Conservation (phyloP, 2,113 vertebrate genomes). For the Semnornis frantzii region DNA sequence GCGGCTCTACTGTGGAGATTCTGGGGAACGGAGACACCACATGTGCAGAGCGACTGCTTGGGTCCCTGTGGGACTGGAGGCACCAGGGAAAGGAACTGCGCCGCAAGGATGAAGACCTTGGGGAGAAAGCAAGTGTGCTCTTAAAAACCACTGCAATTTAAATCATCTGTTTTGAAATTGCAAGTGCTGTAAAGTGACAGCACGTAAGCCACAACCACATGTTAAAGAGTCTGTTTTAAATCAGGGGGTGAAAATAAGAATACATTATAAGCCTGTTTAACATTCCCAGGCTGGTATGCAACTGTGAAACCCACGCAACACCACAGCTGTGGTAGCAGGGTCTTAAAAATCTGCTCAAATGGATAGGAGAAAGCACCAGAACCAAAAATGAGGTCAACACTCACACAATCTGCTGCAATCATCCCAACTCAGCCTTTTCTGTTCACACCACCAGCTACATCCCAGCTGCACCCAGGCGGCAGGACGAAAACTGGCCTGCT, state of each 20-base stretch:
- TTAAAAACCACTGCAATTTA: neutral
- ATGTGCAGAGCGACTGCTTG: too few species aligned
- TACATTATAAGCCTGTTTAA: neutral
- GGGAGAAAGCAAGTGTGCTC: neutral
- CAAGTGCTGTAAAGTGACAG: slow-evolving; percentile 54
- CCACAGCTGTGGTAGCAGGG: neutral
- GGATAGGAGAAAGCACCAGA: neutral
- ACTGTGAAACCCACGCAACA: neutral
- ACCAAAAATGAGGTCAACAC: neutral
- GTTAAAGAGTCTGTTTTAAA: slow-evolving; percentile 58
- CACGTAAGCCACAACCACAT: slow-evolving; percentile 38
- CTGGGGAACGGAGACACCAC: fast-evolving
- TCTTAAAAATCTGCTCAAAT: neutral
- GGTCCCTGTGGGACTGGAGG: neutral
- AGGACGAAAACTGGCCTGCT: neutral
- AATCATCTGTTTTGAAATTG: slow-evolving; percentile 44
- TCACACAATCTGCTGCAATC: neutral
- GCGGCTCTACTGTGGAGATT: fast-evolving
- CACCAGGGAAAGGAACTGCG: neutral
- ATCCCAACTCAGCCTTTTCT: neutral
- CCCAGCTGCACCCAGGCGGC: neutral
- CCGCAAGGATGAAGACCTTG: neutral
- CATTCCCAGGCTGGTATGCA: neutral
- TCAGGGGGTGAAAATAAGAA: slow-evolving; percentile 50
- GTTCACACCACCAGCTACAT: slow-evolving; percentile 14